A percentile compares a stretch with the other conserved stretches of the same genome.
phyloP scores from a whole-genome alignment of 2,888 invertebrate genomes.

The Drosophila multiciliata region DNA sequence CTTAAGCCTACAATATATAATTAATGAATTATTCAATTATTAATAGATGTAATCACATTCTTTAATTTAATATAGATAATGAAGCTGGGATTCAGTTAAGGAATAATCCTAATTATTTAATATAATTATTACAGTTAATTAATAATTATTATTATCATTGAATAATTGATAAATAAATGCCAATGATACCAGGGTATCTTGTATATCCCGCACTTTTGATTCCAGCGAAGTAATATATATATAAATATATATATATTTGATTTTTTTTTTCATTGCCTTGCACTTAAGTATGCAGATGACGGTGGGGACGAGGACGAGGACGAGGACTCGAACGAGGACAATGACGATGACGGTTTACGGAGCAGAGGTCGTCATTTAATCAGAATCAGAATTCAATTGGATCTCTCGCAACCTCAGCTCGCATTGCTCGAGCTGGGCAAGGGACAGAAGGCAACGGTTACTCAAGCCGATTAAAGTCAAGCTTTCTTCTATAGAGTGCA shows the following conservation, averaged over 20 bases:
- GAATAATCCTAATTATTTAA: too few species aligned
- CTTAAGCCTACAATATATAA: background rate
- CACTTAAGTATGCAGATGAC: slow-evolving; percentile 10
- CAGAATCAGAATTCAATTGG: slow-evolving; percentile 38
- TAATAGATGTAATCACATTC: background rate
- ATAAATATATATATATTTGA: slow-evolving; percentile 16
- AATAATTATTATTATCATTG: too few species aligned
- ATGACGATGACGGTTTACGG: slow-evolving; percentile 24
- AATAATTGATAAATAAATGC: background rate
- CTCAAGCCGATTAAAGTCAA: slow-evolving; percentile 42
- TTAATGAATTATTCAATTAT: background rate
- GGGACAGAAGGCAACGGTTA: slow-evolving; percentile 18
- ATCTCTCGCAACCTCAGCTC: slow-evolving; percentile 3
- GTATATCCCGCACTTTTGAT: background rate
- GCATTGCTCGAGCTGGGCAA: background rate
- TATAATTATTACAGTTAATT: too few species aligned
- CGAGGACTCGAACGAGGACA: slow-evolving; percentile 22
- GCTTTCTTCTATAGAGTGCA: slow-evolving; percentile 34
- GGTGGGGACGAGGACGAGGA: background rate
- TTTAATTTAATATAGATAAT: background rate
- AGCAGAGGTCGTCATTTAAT: slow-evolving; percentile 54
- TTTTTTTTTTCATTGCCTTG: slow-evolving; percentile 21
- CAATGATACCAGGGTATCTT: slow-evolving; percentile 10
- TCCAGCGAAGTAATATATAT: too few species aligned
- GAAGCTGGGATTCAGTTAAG: background rate